These are phyloP conservation scores for Diachasmimorpha longicaudata DNA, from an alignment of 1,140 invertebrate genomes.

Conservation along the genomic window DNA sequence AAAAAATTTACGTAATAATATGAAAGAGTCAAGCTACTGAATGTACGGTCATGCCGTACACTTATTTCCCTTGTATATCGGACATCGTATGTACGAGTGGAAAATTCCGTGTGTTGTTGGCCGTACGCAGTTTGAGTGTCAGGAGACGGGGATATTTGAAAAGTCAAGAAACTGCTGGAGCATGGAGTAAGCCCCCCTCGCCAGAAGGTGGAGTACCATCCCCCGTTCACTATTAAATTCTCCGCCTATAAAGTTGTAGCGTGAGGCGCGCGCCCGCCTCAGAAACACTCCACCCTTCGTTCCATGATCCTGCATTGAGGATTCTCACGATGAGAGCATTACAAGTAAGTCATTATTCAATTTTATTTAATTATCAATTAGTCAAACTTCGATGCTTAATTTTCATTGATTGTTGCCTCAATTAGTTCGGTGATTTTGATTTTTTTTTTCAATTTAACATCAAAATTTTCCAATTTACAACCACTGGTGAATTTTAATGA, in stretches of 20 bases:
- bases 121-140: not conserved
- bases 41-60: too few relatives aligned
- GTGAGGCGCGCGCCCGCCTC: constrained; percentile 55
- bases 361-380: not conserved
- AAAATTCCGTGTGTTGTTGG: not conserved
- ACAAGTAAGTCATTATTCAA: constrained; percentile 39
- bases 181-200: not conserved
- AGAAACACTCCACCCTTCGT: constrained; percentile 59
- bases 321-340: constrained; percentile 43
- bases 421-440: not conserved
- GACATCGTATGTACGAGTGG: not conserved
- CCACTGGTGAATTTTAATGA: not conserved
- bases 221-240: constrained; percentile 16
- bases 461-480: not conserved
- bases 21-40: not conserved
- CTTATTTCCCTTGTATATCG: not conserved
- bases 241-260: constrained; percentile 60
- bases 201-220: not conserved
- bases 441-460: not conserved
- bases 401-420: not conserved
- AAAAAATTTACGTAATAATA: not conserved
- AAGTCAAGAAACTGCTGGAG: not conserved
- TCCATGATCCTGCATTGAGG: constrained; percentile 38
- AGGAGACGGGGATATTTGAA: not conserved
- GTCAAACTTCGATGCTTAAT: not conserved